These are phyloP conservation scores for Setipinna tenuifilis DNA, from an alignment of 2,797 vertebrate genomes.

Conservation along the genomic window DNA sequence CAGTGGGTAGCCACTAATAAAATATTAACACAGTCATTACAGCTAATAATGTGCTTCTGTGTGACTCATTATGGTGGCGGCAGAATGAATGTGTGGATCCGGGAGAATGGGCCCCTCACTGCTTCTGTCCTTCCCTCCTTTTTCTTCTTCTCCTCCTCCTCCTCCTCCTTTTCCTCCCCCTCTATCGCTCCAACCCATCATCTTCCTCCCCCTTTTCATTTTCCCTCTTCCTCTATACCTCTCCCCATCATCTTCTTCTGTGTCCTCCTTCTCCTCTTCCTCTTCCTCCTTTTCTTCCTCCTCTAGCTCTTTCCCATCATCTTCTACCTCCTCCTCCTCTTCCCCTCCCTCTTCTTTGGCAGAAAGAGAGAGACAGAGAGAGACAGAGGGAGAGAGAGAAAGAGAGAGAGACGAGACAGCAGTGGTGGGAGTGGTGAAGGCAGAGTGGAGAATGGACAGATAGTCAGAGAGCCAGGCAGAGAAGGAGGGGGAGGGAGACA, in stretches of 20 bases:
- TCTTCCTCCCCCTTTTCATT: not conserved
- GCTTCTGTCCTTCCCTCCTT: not conserved
- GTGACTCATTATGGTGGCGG: not conserved
- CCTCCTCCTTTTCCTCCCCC: not conserved
- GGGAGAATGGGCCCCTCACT: not conserved
- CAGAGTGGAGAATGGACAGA: too few relatives aligned
- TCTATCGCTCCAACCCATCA: not conserved
- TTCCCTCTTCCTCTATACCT: too few relatives aligned
- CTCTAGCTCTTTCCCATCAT: not conserved
- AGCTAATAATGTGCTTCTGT: constrained; percentile 1
- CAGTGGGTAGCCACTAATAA: constrained; percentile 59
- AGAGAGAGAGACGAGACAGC: too few relatives aligned
- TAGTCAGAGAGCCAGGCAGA: too few relatives aligned
- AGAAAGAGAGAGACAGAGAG: too few relatives aligned
- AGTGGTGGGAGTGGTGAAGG: too few relatives aligned
- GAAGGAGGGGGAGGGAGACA: too few relatives aligned
- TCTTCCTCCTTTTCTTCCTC: not conserved
- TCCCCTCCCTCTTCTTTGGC: not conserved
- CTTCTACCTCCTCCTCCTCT: not conserved
- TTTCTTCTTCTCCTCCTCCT: not conserved
- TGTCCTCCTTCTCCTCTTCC: not conserved
- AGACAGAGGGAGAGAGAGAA: too few relatives aligned
- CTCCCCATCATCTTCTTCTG: too few relatives aligned
- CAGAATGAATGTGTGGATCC: too few relatives aligned
- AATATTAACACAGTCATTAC: constrained; percentile 34